Evolutionary conservation across 2,888 invertebrate genomes (phyloP).

Genomic region (Tiphia femorata): DNA sequence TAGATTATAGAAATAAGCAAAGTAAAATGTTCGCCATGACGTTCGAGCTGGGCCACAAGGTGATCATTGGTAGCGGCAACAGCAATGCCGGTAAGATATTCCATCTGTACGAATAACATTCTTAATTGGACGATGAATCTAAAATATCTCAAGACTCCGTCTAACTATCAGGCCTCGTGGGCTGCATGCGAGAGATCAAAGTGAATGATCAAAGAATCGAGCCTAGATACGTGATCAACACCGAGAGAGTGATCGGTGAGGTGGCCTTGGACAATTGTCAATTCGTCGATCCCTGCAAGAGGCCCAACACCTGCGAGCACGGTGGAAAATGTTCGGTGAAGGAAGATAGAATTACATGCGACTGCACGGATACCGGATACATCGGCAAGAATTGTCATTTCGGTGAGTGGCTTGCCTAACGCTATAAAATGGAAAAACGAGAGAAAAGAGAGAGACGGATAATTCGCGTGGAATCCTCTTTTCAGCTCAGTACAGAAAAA

Average conservation of each 20-base stretch:
- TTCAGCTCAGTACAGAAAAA: conserved; percentile 86
- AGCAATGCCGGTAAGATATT: conserved; percentile 69
- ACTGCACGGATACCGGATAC: conserved; percentile 91
- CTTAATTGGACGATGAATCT: neutral
- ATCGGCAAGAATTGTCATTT: conserved; percentile 96
- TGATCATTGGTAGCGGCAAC: conserved; percentile 85
- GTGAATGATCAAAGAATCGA: conserved; percentile 87
- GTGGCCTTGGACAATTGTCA: conserved; percentile 92
- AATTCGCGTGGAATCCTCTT: too few species aligned
- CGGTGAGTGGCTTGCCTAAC: conserved; percentile 67
- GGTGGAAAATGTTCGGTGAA: conserved; percentile 91
- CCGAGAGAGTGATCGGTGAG: conserved; percentile 87
- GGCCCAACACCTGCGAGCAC: conserved; percentile 93
- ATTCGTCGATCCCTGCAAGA: conserved; percentile 88
- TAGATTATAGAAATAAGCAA: conserved; percentile 82
- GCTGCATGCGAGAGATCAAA: conserved; percentile 90
- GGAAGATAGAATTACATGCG: conserved; percentile 89
- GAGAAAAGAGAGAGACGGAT: too few species aligned
- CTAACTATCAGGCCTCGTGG: conserved; percentile 78
- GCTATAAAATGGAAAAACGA: conserved; percentile 21
- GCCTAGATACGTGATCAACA: conserved; percentile 84
- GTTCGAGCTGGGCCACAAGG: conserved; percentile 78
- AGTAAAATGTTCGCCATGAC: conserved; percentile 77
- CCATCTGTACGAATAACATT: neutral
- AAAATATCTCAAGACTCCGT: neutral